Evolutionary conservation across 2,113 vertebrate genomes (phyloP), one percentile per base, ranked within the genome.

Genomic region (Equus przewalskii): DNA sequence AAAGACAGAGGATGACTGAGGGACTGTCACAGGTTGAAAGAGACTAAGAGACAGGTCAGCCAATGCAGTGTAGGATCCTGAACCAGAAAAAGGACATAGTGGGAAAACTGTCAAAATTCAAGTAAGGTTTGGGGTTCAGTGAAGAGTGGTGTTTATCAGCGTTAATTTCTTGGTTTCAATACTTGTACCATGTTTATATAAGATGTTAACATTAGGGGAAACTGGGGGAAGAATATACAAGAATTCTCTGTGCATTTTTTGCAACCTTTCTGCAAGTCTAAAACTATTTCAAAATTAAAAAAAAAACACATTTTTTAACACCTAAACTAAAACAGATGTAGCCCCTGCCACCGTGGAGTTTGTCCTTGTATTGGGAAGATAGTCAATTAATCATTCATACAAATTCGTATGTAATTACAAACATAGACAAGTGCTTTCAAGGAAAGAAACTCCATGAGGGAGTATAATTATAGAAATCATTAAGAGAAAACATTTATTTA

Each of bases 401-500:
- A 62, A 69, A 65, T 46, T 5, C 92, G 24, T 81, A 67, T 44
- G 1, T 30, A 89, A 28, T 87, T 64, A 67, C 12, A n/a, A 54
- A 88, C 21, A 14, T 22, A 62, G 6, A 44, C 75, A 6, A 51
- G 33, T 33, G 11, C 65, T 93, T 94, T 70, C 51, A 83, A 58
- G 6, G 18, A 87, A 94, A 73, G 9, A 54, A 67, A n/a, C 28
- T 64, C 28, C n/a, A 24, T 30, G 10, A 86, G 54, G 80, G 49
- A 81, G 51, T 94, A 36, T 30, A 44, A 49, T 76, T 41, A 64
- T 1, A 75, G 21, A 22, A 76, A 91, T 36, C 58, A 70, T 2
- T 70, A 89, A 46, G 70, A 81, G 36, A 80, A 78, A 58, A 75
- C n/a, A 30, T 81, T 95, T 92, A 94, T 72, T 94, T 82, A 85